Conservation (phyloP, 2,888 invertebrate genomes). For the Drosophila atroscutellata region DNA sequence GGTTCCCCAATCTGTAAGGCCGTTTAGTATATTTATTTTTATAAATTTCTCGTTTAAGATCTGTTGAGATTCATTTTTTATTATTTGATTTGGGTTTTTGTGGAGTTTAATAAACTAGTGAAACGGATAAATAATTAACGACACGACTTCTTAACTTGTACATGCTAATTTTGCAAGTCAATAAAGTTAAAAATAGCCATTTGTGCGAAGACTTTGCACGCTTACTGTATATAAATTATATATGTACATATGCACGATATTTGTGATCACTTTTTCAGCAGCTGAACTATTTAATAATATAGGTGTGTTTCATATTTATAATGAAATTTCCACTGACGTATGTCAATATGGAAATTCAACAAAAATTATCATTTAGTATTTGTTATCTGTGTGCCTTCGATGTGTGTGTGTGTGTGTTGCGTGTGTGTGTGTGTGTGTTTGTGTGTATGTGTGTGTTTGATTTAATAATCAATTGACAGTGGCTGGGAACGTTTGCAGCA, state of each 20-base stretch:
- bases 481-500: constrained; percentile 45
- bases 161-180: constrained; percentile 54
- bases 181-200: constrained; percentile 53
- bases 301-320: constrained; percentile 29
- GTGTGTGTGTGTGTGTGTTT: constrained; percentile 5
- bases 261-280: constrained; percentile 51
- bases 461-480: constrained; percentile 64
- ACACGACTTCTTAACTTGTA: constrained; percentile 42
- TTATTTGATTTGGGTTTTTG: neutral
- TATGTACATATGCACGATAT: constrained; percentile 1
- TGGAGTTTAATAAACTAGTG: constrained; percentile 17
- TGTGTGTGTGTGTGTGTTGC: neutral
- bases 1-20: neutral
- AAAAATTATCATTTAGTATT: constrained; percentile 47
- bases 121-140: constrained; percentile 33
- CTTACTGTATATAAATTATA: constrained; percentile 30
- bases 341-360: constrained; percentile 68
- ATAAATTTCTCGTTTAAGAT: neutral
- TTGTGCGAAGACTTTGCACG: constrained; percentile 41
- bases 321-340: constrained; percentile 57
- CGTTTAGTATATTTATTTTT: constrained; percentile 4
- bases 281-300: constrained; percentile 48
- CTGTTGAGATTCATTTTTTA: neutral
- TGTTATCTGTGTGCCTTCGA: neutral
- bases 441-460: constrained; percentile 21